Base-by-base conservation (phyloP, 2,113 vertebrate species). In the Gymnobelideus leadbeateri region DNA sequence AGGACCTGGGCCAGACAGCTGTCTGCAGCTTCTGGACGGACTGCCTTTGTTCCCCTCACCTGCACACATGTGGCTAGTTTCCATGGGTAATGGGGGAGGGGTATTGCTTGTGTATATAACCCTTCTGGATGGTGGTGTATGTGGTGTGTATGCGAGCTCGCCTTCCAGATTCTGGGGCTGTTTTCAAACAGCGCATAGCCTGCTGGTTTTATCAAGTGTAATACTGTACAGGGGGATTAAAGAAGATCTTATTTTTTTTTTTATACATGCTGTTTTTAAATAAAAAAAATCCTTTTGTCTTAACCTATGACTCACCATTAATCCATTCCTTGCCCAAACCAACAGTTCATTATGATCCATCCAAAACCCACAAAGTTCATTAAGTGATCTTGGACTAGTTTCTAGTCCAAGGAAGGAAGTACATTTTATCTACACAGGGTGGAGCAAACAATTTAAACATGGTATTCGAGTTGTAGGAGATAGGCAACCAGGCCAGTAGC, bases 191-290 rank as follows among this genome's bases (percentile, higher is more conserved):
- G 98, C 97, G 95, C 97, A 97, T 98, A 98, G 97, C 98, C 91
- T 89, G 98, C 47, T 54, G 98, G 95, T 97, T 98, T 98, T 98
- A 98, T 98, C 97, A 98, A 98, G 98, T 98, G 98, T 98, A 96
- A 98, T 98, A 98, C 98, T 99, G 98, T 99, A 98, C 98, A 99
- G 98, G 98, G 98, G 98, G 98, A 98, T 98, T 98, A 98, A 98
- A 98, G 98, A 99, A 98, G 98, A 98, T 98, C 98, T 89, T 98
- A 98, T 98, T 98, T 99, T 99, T 98, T 49, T 98, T 99, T 99
- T 98, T 98, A 99, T 98, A 98, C 98, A 97, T 99, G 98, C 97
- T 61, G 95, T 98, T 99, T 98, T 99, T 99, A 98, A 99, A 99
- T 99, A 99, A 99, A 99, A 99, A 98, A 61, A 84, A 77, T 77